Percentiles rank a stretch among this genome's conserved stretches.
phyloP scores from a whole-genome alignment of 2,797 vertebrate genomes.

The Argya squamiceps region DNA sequence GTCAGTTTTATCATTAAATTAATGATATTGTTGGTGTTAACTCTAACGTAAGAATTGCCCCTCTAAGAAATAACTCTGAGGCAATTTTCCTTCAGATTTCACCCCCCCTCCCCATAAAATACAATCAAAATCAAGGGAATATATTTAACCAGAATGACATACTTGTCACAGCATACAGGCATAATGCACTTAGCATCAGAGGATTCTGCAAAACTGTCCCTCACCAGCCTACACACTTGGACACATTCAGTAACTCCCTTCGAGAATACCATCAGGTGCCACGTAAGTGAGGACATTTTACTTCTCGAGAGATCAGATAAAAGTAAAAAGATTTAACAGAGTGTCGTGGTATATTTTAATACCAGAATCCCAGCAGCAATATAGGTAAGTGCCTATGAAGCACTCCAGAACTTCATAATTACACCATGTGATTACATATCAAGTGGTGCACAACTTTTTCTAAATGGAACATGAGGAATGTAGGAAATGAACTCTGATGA shows the following conservation, averaged over 20 bases:
- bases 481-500: background rate
- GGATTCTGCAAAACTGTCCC: background rate
- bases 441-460: rapidly evolving
- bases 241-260: background rate
- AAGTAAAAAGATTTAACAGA: background rate
- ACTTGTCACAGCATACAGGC: background rate
- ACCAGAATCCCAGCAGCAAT: background rate
- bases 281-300: background rate
- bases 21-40: background rate
- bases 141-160: background rate
- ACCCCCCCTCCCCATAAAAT: background rate
- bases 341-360: background rate
- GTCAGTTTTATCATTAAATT: background rate
- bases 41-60: background rate
- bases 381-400: background rate
- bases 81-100: background rate
- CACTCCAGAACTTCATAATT: background rate
- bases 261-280: background rate
- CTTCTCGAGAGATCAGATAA: background rate
- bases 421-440: background rate
- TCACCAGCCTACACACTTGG: background rate
- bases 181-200: background rate
- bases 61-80: background rate
- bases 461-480: background rate
- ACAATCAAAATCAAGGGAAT: background rate